Conservation (phyloP, 1,140 invertebrate genomes). For the Tetramorium parvispinum region DNA sequence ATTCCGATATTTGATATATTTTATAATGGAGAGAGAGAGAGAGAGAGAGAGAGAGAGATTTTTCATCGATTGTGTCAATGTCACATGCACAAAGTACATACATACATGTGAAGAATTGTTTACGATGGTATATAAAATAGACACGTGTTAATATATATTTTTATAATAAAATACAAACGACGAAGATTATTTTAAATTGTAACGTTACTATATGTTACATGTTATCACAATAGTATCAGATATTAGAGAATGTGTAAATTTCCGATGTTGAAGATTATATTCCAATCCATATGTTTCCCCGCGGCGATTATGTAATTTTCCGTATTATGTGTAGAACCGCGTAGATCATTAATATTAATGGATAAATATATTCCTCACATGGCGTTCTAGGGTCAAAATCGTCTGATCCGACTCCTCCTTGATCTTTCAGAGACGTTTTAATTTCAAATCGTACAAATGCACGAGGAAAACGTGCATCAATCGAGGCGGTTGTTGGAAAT, state of each 20-base stretch:
- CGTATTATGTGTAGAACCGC: neutral
- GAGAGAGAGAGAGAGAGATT: no score
- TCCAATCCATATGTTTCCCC: conserved; percentile 12
- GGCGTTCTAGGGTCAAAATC: conserved; percentile 4
- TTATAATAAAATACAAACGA: neutral
- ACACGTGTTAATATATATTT: neutral
- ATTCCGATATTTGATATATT: neutral
- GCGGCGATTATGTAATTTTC: conserved; percentile 10
- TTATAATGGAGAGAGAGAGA: neutral
- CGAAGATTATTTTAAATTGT: neutral
- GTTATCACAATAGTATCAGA: neutral
- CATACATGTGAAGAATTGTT: neutral
- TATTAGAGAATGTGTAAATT: neutral
- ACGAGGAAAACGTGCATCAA: neutral
- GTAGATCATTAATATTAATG: conserved; percentile 37
- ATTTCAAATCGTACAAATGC: conserved; percentile 17
- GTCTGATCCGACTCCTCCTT: neutral
- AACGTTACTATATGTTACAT: neutral
- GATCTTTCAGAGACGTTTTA: conserved; percentile 8
- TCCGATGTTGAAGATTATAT: neutral
- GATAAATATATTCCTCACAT: conserved; percentile 1
- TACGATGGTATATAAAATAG: neutral
- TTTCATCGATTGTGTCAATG: neutral
- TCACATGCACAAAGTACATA: neutral
- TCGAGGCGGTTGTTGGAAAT: neutral